A percentile compares a stretch with the other conserved stretches of the same genome.
phyloP scores from a whole-genome alignment of 2,888 invertebrate species.

The Drosophila nigritarsus region DNA sequence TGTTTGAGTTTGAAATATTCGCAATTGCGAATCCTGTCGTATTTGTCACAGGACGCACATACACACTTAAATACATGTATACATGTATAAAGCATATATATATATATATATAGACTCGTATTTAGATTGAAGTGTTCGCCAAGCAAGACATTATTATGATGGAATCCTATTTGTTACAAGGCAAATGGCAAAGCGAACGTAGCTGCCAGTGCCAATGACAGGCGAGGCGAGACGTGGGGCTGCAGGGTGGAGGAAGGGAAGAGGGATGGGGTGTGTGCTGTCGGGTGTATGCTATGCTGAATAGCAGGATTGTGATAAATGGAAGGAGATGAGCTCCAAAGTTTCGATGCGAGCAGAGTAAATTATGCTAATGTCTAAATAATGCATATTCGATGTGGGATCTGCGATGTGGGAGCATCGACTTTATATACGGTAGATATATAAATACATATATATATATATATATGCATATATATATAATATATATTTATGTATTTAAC shows the following conservation, averaged over 20 bases:
- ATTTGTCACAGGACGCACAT: constrained; percentile 75
- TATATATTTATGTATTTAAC: not conserved
- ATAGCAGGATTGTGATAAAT: constrained; percentile 50
- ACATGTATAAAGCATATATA: constrained; percentile 4
- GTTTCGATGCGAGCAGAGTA: constrained; percentile 66
- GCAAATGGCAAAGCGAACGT: constrained; percentile 64
- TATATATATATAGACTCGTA: constrained; percentile 23
- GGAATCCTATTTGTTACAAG: constrained; percentile 82
- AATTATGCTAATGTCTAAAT: constrained; percentile 84
- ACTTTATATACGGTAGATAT: constrained; percentile 21
- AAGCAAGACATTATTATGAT: constrained; percentile 80
- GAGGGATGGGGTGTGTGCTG: constrained; percentile 6
- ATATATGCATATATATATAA: not conserved
- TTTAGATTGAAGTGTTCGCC: constrained; percentile 60
- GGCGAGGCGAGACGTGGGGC: constrained; percentile 14
- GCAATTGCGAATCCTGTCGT: constrained; percentile 80
- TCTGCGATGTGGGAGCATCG: constrained; percentile 55
- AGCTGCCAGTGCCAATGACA: constrained; percentile 72
- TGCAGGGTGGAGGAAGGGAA: not conserved
- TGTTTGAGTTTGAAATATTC: constrained; percentile 77
- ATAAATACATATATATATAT: constrained; percentile 3
- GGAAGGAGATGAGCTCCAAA: constrained; percentile 54
- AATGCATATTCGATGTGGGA: constrained; percentile 78
- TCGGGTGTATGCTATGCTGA: constrained; percentile 9
- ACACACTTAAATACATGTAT: constrained; percentile 20